These are phyloP conservation scores for Molothrus ater DNA, from an alignment of 2,797 vertebrate species.

Conservation along the genomic window DNA sequence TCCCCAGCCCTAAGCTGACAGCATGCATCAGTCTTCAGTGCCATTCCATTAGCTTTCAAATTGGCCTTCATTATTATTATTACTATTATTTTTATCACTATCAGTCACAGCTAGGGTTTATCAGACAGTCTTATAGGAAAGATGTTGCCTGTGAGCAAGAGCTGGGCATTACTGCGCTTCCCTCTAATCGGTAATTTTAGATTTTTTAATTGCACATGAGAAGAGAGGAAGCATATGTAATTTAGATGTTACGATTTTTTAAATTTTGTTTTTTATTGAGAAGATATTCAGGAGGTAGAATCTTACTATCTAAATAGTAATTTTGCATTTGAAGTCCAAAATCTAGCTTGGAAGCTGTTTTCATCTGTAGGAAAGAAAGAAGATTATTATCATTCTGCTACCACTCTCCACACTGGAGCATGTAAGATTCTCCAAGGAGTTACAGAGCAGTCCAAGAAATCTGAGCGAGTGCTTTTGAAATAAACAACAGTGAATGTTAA, in stretches of 20 bases:
- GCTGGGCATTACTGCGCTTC: neutral
- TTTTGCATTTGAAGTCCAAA: neutral
- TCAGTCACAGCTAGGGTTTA: neutral
- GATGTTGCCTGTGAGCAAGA: neutral
- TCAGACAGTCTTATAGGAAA: neutral
- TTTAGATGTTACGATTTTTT: neutral
- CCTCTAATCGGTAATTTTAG: neutral
- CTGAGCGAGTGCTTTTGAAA: neutral
- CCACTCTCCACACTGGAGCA: neutral
- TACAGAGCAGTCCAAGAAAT: neutral
- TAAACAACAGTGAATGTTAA: neutral
- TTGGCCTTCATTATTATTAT: neutral
- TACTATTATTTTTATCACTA: neutral
- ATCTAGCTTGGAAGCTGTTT: neutral
- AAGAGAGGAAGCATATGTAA: neutral
- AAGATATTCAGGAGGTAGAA: neutral
- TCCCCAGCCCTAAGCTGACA: neutral
- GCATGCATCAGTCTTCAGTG: neutral
- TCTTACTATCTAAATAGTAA: neutral
- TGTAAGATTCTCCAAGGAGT: neutral
- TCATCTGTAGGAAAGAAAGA: neutral
- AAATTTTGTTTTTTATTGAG: neutral
- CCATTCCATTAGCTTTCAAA: neutral
- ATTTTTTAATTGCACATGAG: neutral
- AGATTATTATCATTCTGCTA: neutral